These are phyloP conservation scores for Tachuris rubrigastra DNA, from an alignment of 2,113 vertebrate genomes.

Conservation along the genomic window DNA sequence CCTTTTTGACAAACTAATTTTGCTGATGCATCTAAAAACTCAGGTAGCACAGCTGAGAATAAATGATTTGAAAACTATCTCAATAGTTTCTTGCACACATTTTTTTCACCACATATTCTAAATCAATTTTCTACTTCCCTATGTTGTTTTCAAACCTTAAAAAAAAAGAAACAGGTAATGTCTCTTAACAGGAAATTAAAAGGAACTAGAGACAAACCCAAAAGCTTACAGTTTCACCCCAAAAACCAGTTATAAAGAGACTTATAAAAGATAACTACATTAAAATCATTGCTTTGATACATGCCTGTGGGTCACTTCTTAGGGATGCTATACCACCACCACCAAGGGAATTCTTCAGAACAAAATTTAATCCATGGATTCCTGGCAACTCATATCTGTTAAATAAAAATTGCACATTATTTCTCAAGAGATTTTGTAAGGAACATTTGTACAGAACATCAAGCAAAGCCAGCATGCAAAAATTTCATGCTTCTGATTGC, in stretches of 20 bases:
- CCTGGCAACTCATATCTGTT: conserved; percentile 84
- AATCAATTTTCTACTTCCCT: background rate
- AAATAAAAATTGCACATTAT: background rate
- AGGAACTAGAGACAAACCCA: background rate
- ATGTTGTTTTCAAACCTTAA: background rate
- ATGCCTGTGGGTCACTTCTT: conserved; percentile 88
- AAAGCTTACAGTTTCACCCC: background rate
- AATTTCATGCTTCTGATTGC: background rate
- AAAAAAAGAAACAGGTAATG: background rate
- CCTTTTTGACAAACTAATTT: background rate
- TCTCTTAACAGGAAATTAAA: background rate
- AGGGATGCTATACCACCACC: conserved; percentile 84
- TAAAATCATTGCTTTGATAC: background rate
- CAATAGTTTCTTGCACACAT: background rate
- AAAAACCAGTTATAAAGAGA: background rate
- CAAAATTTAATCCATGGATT: conserved; percentile 84
- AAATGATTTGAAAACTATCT: background rate
- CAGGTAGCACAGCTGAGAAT: background rate
- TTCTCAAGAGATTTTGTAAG: background rate
- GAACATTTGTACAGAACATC: background rate
- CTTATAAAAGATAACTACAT: background rate
- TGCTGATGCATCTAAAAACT: background rate
- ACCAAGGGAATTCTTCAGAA: conserved; percentile 83
- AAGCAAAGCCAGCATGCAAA: background rate
- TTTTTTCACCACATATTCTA: background rate